These are phyloP conservation scores for Lacerta agilis DNA, from an alignment of 2,797 vertebrate genomes.

Conservation along the genomic window DNA sequence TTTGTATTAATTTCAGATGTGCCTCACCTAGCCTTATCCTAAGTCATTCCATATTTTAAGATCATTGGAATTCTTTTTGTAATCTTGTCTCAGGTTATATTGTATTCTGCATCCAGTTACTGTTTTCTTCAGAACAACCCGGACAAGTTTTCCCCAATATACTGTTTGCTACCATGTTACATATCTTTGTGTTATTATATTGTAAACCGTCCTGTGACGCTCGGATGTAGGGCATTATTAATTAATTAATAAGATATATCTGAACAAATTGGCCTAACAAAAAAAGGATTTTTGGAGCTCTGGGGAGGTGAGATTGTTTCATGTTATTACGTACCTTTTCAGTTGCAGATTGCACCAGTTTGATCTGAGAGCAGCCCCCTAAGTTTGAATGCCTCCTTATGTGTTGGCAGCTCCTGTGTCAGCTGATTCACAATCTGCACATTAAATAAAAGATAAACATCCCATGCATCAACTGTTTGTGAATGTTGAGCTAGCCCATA, in stretches of 20 bases:
- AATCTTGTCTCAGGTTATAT: background rate
- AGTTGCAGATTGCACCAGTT: background rate
- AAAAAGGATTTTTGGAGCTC: background rate
- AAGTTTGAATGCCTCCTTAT: background rate
- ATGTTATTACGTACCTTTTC: background rate
- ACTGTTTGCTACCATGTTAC: too few species aligned
- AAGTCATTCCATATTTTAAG: background rate
- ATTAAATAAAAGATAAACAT: slow-evolving; percentile 23
- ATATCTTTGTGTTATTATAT: too few species aligned
- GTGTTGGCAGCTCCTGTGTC: background rate
- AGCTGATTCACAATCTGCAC: background rate
- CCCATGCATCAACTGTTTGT: background rate
- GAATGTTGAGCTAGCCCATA: accelerated
- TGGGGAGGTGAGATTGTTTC: too few species aligned
- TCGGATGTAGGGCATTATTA: too few species aligned
- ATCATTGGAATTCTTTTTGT: background rate
- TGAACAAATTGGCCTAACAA: background rate
- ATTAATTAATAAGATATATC: background rate
- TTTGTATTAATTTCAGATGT: background rate
- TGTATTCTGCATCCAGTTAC: background rate
- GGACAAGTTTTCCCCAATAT: background rate
- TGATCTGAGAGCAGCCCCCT: background rate
- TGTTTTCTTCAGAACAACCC: background rate
- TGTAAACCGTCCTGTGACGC: too few species aligned
- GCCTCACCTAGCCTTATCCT: background rate